Evolutionary conservation across 2,113 vertebrate species (phyloP).

Genomic region (Mohoua ochrocephala): DNA sequence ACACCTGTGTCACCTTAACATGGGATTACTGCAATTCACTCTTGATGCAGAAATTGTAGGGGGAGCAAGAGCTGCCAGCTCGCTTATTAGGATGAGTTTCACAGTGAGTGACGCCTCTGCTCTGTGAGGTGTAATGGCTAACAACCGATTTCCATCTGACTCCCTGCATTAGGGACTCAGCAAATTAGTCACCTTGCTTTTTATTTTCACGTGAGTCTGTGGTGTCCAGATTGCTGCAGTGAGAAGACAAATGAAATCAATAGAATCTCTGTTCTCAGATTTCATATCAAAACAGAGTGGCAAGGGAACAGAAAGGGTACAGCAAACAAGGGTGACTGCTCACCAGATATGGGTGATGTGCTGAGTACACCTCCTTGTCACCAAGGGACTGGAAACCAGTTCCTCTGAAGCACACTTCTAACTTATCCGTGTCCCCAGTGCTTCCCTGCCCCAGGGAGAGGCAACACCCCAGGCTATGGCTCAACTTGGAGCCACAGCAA

Average conservation of each 20-base stretch:
- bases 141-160: neutral
- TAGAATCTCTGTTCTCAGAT: neutral
- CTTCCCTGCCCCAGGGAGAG: neutral
- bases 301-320: neutral
- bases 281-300: neutral
- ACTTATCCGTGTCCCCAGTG: neutral
- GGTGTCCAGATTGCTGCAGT: neutral
- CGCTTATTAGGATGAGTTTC: neutral
- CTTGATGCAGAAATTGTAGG: neutral
- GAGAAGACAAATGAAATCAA: slow-evolving; percentile 5
- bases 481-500: neutral
- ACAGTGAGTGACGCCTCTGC: neutral
- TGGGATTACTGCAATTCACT: slow-evolving; percentile 12
- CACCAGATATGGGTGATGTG: neutral
- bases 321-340: neutral
- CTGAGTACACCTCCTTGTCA: neutral
- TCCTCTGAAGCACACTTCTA: neutral
- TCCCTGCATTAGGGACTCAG: neutral
- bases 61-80: slow-evolving; percentile 1
- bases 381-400: neutral
- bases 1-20: slow-evolving; percentile 44
- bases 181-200: slow-evolving; percentile 7
- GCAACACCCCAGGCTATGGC: neutral
- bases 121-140: neutral
- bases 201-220: neutral